A percentile compares a stretch with the other conserved stretches of the same genome.
Evolutionary conservation across 2,888 invertebrate species (phyloP).

Genomic region (Scotopteryx bipunctaria): DNA sequence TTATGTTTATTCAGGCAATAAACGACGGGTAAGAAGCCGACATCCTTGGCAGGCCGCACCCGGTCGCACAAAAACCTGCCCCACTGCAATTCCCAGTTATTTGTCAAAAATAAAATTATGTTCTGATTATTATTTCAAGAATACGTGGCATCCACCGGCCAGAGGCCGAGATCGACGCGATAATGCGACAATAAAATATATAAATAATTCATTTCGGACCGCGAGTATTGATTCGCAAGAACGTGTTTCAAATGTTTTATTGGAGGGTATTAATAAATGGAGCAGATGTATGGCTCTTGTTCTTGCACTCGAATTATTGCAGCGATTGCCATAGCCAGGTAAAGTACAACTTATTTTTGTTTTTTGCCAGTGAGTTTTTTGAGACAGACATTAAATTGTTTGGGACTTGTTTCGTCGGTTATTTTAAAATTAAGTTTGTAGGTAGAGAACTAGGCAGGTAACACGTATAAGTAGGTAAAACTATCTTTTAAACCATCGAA

Average conservation of each 20-base stretch:
- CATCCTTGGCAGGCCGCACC: constrained; percentile 49
- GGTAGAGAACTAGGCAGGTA: not conserved
- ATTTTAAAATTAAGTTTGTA: not conserved
- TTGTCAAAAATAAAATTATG: constrained; percentile 81
- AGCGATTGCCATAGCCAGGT: constrained; percentile 57
- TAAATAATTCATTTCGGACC: constrained; percentile 78
- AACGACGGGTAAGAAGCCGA: constrained; percentile 42
- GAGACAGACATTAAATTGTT: not conserved
- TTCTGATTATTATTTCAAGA: constrained; percentile 76
- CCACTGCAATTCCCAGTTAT: constrained; percentile 66
- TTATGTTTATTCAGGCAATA: constrained; percentile 60
- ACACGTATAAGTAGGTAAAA: too few relatives aligned
- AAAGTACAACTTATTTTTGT: constrained; percentile 69
- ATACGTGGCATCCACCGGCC: constrained; percentile 57
- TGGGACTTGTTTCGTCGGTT: not conserved
- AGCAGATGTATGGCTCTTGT: constrained; percentile 68
- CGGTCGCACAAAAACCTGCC: constrained; percentile 59
- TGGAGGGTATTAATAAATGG: constrained; percentile 76
- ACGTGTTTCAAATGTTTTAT: constrained; percentile 82
- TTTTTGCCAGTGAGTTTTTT: constrained; percentile 40
- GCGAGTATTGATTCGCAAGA: constrained; percentile 79
- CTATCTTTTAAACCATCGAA: too few relatives aligned
- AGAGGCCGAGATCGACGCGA: constrained; percentile 68
- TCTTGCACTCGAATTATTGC: constrained; percentile 58
- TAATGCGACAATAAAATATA: constrained; percentile 81